Evolutionary conservation across 2,888 invertebrate species (phyloP), one percentile per base, ranked within the genome.

Genomic region (Erannis defoliaria): DNA sequence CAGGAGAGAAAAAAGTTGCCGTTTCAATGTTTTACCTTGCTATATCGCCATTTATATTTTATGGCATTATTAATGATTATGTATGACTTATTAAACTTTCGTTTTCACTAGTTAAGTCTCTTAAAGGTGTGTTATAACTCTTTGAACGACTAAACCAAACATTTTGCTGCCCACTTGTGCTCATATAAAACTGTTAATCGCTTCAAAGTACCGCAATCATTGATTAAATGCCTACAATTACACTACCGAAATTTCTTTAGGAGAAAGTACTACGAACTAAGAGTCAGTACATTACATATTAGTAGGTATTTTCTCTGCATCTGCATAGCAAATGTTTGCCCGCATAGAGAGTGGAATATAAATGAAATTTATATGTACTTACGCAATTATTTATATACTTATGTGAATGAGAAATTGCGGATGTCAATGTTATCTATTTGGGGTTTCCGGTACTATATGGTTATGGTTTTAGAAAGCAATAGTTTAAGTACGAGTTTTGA

Each of bases 281-380:
- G 57, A 69, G 67, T 63, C 62, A 69, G 68, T 65, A 73, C 55
- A 55, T 55, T 50, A 55, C 43, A 43, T 37, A 58, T 76, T 65
- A 74, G 64, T 60, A 64, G 68, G 62, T 70, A 76, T 78, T 77
- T 77, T 76, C 72, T 71, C 78, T 70, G 73, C 62, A 72, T 76
- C 77, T 74, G 65, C 71, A 67, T 72, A 69, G 69, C 57, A 71
- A 68, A 69, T 71, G 68, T 68, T 67, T 74, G 71, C 76, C 75
- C 76, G 80, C 66, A 76, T 78, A 71, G 72, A 76, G 78, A 76
- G 77, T 77, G 50, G 70, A 69, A 62, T 73, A 57, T 71, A 64
- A 75, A 68, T 62, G 56, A 53, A 69, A 19, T 46, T 46, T 29
- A 26, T 51, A 29, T 40, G 70, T 69, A 66, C 68, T 71, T 71